Evolutionary conservation across 2,888 invertebrate species (phyloP), one percentile per base, ranked within the genome.

Genomic region (Andrena flavipes): DNA sequence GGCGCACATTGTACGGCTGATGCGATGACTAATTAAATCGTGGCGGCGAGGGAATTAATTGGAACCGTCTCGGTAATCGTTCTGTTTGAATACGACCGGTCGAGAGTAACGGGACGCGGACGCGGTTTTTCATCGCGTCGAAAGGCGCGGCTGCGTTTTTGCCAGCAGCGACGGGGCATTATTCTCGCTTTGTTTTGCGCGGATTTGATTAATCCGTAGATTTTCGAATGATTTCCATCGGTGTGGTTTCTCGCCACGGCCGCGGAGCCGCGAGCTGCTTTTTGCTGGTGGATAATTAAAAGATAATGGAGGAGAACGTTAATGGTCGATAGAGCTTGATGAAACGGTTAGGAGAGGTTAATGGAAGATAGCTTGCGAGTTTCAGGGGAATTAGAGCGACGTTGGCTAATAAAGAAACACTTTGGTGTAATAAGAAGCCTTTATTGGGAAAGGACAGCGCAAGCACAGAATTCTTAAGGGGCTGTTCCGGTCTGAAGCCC

Each of bases 1-100:
- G n/a, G 35, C 13, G 7, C 3, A 29, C 30, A 4, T 51, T 29
- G 3, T 48, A 10, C 16, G 29, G 1, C 2, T 10, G 23, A 20
- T n/a, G 13, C 42, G 48, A 13, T 33, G 26, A 23, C 23, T 62
- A 54, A 65, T 65, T 49, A 49, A 59, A 51, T 29, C 20, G 54
- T 42, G 48, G 35, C 33, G n/a, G 5, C 23, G 6, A 49, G 60
- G 29, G 42, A 64, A 64, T 64, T 78, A 79, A 79, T 79, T 42
- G 59, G 33, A 56, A 76, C 13, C n/a, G 49, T 67, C 42, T n/a
- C 56, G 48, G 63, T 59, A 60, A 35, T 79, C 62, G 33, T 33
- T 35, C 29, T 51, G 42, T 16, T 42, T 64, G 42, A 23, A 29
- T 23, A 56, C 13, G 48, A 7, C 16, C 26, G 20, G 68, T 63